phyloP scores from a whole-genome alignment of 2,888 invertebrate species.

The Octodonta nipae region DNA sequence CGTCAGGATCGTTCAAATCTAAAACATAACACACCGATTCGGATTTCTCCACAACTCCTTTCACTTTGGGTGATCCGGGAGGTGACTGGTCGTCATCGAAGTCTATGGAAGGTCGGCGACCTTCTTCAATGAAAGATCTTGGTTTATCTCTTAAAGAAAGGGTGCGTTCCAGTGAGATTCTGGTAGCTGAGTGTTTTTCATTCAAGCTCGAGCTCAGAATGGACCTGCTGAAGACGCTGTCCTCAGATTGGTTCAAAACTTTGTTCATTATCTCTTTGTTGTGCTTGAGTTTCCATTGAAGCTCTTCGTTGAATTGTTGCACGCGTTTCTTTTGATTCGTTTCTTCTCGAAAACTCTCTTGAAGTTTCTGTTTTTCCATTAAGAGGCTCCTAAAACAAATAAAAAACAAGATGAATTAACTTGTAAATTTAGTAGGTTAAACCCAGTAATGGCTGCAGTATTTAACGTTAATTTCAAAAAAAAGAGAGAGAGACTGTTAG shows the following conservation, averaged over 20 bases:
- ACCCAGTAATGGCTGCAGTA: too few relatives aligned
- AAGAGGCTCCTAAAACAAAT: slow-evolving; percentile 43
- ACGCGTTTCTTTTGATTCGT: slow-evolving; percentile 64
- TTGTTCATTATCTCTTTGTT: slow-evolving; percentile 56
- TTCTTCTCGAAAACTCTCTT: slow-evolving; percentile 62
- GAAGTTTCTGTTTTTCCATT: slow-evolving; percentile 57
- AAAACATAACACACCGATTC: slow-evolving; percentile 79
- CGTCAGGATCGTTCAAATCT: slow-evolving; percentile 61
- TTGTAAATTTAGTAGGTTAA: too few relatives aligned
- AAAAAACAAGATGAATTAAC: background rate
- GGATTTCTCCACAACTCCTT: slow-evolving; percentile 71
- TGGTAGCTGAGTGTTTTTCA: slow-evolving; percentile 25
- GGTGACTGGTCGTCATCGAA: slow-evolving; percentile 38
- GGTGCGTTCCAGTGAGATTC: slow-evolving; percentile 26
- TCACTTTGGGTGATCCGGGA: slow-evolving; percentile 60
- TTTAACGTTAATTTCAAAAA: too few relatives aligned
- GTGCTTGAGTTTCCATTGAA: slow-evolving; percentile 74
- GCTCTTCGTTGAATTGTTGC: slow-evolving; percentile 73
- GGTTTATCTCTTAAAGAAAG: slow-evolving; percentile 21
- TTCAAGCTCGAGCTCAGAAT: slow-evolving; percentile 27
- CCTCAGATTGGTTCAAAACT: slow-evolving; percentile 30
- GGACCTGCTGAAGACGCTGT: slow-evolving; percentile 20
- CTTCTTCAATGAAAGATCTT: slow-evolving; percentile 7
- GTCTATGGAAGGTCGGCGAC: slow-evolving; percentile 20
- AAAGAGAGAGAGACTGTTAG: background rate